Conservation (phyloP, 2,113 vertebrate species). For the Ornithorhynchus anatinus region DNA sequence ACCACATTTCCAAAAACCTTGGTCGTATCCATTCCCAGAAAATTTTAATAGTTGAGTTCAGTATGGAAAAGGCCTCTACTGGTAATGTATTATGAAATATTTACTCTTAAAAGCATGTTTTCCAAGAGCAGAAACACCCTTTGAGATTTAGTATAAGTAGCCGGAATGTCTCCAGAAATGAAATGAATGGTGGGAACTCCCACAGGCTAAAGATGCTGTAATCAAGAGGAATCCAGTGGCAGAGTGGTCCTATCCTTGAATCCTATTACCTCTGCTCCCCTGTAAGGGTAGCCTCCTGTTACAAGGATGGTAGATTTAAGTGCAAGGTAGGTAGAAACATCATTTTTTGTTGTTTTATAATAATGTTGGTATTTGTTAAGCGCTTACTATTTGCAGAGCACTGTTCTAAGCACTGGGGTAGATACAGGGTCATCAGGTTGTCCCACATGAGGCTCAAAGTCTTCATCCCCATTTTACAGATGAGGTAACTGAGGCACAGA, state of each 20-base stretch:
- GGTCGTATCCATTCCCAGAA: too few species aligned
- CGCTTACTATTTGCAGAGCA: too few species aligned
- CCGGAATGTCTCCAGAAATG: not conserved
- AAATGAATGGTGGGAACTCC: slow-evolving; percentile 12
- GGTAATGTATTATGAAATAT: not conserved
- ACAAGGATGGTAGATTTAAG: slow-evolving; percentile 11
- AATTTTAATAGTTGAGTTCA: too few species aligned
- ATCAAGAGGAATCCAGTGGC: not conserved
- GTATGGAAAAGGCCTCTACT: too few species aligned
- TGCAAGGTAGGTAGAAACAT: not conserved
- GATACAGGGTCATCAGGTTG: too few species aligned
- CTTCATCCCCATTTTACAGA: too few species aligned
- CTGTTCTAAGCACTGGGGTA: too few species aligned
- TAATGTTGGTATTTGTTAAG: too few species aligned
- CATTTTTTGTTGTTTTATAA: slow-evolving; percentile 2
- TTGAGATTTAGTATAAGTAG: not conserved
- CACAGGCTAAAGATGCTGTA: not conserved
- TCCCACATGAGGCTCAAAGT: too few species aligned
- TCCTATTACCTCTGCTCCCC: not conserved
- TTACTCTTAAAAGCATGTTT: not conserved
- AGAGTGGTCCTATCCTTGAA: slow-evolving; percentile 1
- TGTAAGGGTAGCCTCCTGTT: not conserved
- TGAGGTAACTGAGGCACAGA: too few species aligned
- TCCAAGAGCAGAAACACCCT: not conserved
- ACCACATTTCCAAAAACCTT: too few species aligned